Evolutionary conservation across 2,113 vertebrate genomes (phyloP), one percentile per base, ranked within the genome.

Genomic region (Eretmochelys imbricata): DNA sequence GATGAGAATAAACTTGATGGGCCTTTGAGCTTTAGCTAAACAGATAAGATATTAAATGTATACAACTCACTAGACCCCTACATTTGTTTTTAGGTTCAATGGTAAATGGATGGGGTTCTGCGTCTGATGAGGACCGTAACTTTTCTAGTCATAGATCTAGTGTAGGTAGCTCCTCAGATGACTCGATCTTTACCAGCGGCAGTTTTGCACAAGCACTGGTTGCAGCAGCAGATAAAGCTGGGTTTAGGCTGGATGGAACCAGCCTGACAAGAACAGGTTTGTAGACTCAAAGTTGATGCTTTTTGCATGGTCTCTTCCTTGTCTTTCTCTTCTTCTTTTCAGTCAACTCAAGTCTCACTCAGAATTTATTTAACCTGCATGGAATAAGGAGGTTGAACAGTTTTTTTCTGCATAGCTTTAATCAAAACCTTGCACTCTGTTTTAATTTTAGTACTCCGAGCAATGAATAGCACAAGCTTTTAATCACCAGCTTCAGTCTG

Each of bases 71-170:
- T 97, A 91, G 97, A 98, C 81, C 92, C 98, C 98, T 98, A 98
- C 97, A 98, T 98, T 98, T 98, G 98, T 98, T 99, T 99, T 96
- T 98, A 99, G 99, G 99, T 98, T 99, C 99, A 98, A 99, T 99
- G 99, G 98, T 99, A 98, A 99, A 99, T 98, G 99, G 99, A 97
- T 99, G 99, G 99, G 99, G 99, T 98, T 99, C 99, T 93, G 99
- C 99, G 98, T 99, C 99, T 96, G 99, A 99, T 97, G 99, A 99
- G 97, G 99, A 99, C 95, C 99, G 98, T 98, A 99, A 99, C 98
- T 99, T 99, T 99, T 99, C 99, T 99, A 99, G 99, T 98, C 99
- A 96, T 98, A 99, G 99, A 98, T 99, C 99, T 99, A 99, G 99
- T 97, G 98, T 99, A 98, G 99, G 98, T 98, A 99, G 99, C 97